phyloP scores from a whole-genome alignment of 2,797 vertebrate genomes.

The Sylvia borin region DNA sequence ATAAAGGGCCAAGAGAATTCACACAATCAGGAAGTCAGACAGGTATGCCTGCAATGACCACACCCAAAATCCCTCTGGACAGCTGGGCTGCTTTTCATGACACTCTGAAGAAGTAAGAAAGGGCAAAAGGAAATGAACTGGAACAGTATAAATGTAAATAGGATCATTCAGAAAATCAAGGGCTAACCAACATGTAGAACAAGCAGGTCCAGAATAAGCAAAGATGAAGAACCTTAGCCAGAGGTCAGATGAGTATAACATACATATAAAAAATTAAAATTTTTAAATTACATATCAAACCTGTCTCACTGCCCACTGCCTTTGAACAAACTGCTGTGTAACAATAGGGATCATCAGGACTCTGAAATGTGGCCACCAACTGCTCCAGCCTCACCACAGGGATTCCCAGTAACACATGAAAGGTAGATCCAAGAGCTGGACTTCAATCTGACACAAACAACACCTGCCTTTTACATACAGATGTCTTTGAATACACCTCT shows the following conservation, averaged over 20 bases:
- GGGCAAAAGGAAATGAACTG: background rate
- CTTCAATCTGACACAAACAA: background rate
- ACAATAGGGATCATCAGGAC: background rate
- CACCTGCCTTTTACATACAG: background rate
- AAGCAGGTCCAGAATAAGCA: background rate
- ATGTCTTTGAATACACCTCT: background rate
- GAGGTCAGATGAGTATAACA: background rate
- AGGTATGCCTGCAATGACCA: background rate
- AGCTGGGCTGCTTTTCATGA: background rate
- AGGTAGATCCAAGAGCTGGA: constrained; percentile 30
- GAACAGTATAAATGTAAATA: background rate
- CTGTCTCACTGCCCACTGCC: background rate
- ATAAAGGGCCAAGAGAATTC: background rate
- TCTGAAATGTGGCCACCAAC: background rate
- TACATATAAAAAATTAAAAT: no score
- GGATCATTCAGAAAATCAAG: background rate
- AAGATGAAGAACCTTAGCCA: background rate
- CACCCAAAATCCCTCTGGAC: background rate
- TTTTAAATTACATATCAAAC: background rate
- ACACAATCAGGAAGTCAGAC: background rate
- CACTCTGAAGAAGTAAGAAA: background rate
- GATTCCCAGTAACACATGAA: constrained; percentile 12
- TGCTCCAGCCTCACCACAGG: background rate
- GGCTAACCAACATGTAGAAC: background rate
- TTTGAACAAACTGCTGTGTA: background rate